Percentiles rank a stretch among this genome's conserved stretches.
phyloP scores from a whole-genome alignment of 92 coral and sea anemone species.

The Virgularia gustaviana region DNA sequence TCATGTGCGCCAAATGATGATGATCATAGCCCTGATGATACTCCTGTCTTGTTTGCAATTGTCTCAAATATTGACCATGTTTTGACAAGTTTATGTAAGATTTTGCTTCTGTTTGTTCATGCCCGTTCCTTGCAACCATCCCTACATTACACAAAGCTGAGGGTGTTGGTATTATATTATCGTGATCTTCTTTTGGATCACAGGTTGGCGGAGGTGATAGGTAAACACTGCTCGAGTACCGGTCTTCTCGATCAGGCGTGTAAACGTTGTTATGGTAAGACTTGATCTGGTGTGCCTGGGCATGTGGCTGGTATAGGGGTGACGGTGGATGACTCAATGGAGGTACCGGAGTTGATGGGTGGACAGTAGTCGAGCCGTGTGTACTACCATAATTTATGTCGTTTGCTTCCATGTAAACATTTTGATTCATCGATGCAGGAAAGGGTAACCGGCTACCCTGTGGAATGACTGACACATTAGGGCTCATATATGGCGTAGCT shows the following conservation, averaged over 20 bases:
- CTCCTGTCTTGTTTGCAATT: background rate
- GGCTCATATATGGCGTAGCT: constrained; percentile 6
- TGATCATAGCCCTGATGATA: background rate
- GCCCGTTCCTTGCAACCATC: background rate
- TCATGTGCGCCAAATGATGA: background rate
- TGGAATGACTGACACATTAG: constrained; percentile 29
- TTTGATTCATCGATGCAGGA: constrained; percentile 14
- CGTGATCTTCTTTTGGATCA: constrained; percentile 11
- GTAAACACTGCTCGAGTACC: constrained; percentile 14
- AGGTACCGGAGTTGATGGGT: constrained; percentile 20
- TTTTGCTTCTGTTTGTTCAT: background rate
- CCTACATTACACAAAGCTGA: background rate
- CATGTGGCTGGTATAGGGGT: background rate
- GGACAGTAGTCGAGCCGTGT: background rate
- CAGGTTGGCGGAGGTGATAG: constrained; percentile 19
- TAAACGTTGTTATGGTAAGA: background rate
- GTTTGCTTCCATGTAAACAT: background rate
- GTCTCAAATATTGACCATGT: background rate
- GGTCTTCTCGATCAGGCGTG: constrained; percentile 1
- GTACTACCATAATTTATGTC: no score
- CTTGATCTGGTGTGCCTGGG: background rate
- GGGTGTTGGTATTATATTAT: background rate
- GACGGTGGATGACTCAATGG: constrained; percentile 39
- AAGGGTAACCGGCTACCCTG: constrained; percentile 12
- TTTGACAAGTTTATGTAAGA: constrained; percentile 9